Evolutionary conservation across 2,113 vertebrate genomes (phyloP), one percentile per base, ranked within the genome.

Genomic region (Chloropsis hardwickii): DNA sequence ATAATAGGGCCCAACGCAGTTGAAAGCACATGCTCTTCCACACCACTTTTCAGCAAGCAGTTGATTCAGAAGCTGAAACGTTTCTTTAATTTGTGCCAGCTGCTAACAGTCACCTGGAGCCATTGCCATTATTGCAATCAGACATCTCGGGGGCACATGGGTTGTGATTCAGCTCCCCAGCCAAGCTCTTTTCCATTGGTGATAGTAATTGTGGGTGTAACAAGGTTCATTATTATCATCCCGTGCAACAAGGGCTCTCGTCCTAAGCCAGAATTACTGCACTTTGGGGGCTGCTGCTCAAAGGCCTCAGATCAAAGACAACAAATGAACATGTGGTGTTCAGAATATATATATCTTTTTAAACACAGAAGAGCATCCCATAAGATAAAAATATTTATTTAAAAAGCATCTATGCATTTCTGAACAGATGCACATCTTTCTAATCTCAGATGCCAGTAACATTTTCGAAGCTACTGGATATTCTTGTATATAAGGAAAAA

Each of bases 51-150:
- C 40, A 77, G 23, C 19, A 62, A 92, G 76, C 64, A 65, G 42
- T 70, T 85, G 74, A 51, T 89, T 92, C 78, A 77, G 64, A 44
- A 77, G 31, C 33, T 20, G 3, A 53, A 69, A 69, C 1, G 3
- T 86, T 95, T 86, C 62, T 93, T 92, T 92, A 95, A 80, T 66
- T 82, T 3, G 2, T 86, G 66, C 66, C 88, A 82, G 79, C 71
- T 93, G 79, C 56, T 88, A 62, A 69, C 25, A 16, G 5, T 92
- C 74, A 77, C 80, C 79, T 92, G 86, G 39, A 93, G n/a, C 62
- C 76, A 50, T 86, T 88, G 45, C 62, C 67, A 82, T 92, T 93
- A 90, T 11, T 76, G 85, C 79, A 96, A 95, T 95, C 94, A 92
- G 74, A 51, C 45, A 62, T 83, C 92, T 93, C 10, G 0, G 40